Evolutionary conservation across 2,113 vertebrate genomes (phyloP).

Genomic region (Gallinago paraguaiae): DNA sequence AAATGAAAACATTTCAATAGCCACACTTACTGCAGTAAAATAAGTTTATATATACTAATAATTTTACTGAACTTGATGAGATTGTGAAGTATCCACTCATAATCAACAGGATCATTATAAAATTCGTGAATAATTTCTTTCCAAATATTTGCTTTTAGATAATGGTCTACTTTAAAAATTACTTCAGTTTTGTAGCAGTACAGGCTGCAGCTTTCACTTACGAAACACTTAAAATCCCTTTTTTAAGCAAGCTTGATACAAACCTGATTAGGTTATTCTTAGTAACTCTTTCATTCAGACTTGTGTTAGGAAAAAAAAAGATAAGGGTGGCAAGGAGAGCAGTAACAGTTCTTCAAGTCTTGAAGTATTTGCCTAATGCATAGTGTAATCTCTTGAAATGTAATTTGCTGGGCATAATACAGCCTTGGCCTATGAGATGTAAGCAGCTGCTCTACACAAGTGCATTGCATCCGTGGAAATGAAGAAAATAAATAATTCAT

Average conservation of each 20-base stretch:
- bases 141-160: not conserved
- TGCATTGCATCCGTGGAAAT: not conserved
- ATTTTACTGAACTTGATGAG: not conserved
- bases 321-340: not conserved
- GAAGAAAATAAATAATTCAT: not conserved
- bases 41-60: not conserved
- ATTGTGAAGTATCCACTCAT: not conserved
- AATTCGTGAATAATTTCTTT: not conserved
- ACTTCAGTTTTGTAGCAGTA: not conserved
- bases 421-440: not conserved
- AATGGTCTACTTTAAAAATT: not conserved
- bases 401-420: not conserved
- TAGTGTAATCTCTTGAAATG: not conserved
- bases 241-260: not conserved
- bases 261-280: not conserved
- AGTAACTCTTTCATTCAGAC: not conserved
- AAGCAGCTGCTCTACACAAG: not conserved
- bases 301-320: not conserved
- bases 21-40: not conserved
- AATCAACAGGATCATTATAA: not conserved
- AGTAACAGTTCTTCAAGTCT: not conserved
- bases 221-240: not conserved
- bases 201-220: not conserved
- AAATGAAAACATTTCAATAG: conserved; percentile 8
- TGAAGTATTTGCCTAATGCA: not conserved